Base-by-base conservation (phyloP, 1,140 invertebrate genomes). In the Ladona fulva region DNA sequence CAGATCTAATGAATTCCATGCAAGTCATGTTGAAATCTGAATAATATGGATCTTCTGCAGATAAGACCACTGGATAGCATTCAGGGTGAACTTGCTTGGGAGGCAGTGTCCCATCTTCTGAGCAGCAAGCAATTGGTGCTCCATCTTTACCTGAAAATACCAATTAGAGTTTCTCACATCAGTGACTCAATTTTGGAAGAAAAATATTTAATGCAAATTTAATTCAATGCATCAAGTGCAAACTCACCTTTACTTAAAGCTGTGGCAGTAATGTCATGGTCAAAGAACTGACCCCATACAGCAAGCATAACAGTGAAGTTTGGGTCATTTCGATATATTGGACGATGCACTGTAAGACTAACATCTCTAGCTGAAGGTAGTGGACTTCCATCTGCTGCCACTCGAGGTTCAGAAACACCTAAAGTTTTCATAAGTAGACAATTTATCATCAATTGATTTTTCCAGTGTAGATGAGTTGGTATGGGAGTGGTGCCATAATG, bases 271-370 rank as follows among this genome's bases (percentile, higher is more conserved):
- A 99, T 91, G 82, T 99, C 97, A 82, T 99, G 97, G 84, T 99
- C 97, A 19, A 98, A 81, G 84, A 99, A 98, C 86, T 99, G 97
- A 0, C 97, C 97, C 90, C 96, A 99, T 12, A 94, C 92, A 0
- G 93, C 92, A 74, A 94, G 81, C 91, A 95, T 93, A 0, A 94
- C 92, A 0, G 92, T 93, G 81, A 94, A 94, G 42, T 89, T 86
- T 0, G 90, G 89, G 84, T 94, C 93, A 29, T 88, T 88, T 42
- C 88, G 89, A 79, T 92, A 91, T 77, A 88, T 89, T 0, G 92
- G 91, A 10, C 91, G 85, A 84, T 94, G 92, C 0, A 94, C 89
- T 25, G 88, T 87, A 0, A 92, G 82, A 80, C 93, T 94, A 7
- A 95, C 88, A 80, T 91, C 87, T 24, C 93, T 86, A 0, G 93